Conservation (phyloP, 1,140 invertebrate genomes). For the Agrypnia vestita region DNA sequence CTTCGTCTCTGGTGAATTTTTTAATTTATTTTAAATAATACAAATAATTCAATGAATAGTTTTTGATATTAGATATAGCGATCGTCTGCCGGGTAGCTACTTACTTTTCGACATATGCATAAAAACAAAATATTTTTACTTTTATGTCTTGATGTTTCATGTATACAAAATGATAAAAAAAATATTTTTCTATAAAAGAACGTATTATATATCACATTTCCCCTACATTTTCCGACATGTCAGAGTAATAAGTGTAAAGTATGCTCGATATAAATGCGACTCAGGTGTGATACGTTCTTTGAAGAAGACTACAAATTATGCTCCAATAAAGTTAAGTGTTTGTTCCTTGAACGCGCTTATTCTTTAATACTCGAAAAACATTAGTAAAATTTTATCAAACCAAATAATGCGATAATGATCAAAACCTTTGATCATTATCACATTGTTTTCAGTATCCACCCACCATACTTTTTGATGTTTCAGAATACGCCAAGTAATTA, state of each 20-base stretch:
- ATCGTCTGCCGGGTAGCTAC: background rate
- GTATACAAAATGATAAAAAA: background rate
- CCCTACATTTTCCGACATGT: background rate
- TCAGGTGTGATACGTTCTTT: slow-evolving; percentile 13
- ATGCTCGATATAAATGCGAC: background rate
- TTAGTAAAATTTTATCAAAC: background rate
- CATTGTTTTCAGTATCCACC: too few species aligned
- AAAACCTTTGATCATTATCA: too few species aligned
- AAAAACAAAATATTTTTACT: too few species aligned
- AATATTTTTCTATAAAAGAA: background rate
- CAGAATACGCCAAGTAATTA: background rate
- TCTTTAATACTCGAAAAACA: background rate
- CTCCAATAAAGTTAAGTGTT: slow-evolving; percentile 14
- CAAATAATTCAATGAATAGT: too few species aligned
- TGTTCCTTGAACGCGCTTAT: background rate
- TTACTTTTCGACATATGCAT: too few species aligned
- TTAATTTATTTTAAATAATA: too few species aligned
- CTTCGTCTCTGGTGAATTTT: too few species aligned
- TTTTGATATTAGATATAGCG: too few species aligned
- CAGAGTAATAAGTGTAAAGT: background rate
- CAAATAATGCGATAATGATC: too few species aligned
- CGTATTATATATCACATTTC: background rate
- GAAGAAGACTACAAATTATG: background rate
- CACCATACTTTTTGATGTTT: background rate
- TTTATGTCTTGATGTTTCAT: background rate